Evolutionary conservation across 1,140 invertebrate genomes (phyloP).

Genomic region (Aradophagus sp.): DNA sequence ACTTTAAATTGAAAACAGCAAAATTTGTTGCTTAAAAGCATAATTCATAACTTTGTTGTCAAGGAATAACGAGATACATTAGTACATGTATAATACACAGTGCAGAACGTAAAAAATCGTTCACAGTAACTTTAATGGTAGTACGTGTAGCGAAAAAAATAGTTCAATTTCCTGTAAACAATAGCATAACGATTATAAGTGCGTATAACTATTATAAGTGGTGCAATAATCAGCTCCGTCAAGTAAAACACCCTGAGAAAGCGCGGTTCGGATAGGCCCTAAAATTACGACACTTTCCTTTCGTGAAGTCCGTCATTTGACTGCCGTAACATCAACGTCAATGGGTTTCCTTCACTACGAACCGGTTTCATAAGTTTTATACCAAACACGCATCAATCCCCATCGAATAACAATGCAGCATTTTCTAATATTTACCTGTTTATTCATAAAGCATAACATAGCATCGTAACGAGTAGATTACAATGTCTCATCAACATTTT

Average conservation of each 20-base stretch:
- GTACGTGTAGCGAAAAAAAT: slow-evolving; percentile 49
- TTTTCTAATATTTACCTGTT: slow-evolving; percentile 50
- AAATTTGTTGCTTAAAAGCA: too few species aligned
- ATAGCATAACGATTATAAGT: slow-evolving; percentile 45
- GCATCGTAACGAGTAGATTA: slow-evolving; percentile 38
- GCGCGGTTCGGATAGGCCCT: slow-evolving; percentile 46
- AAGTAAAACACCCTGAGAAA: slow-evolving; percentile 19
- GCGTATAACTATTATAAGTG: slow-evolving; percentile 51
- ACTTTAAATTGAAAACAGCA: slow-evolving; percentile 1
- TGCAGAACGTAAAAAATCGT: slow-evolving; percentile 43
- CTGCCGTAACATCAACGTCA: slow-evolving; percentile 40
- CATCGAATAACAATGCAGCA: slow-evolving; percentile 40
- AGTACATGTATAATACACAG: slow-evolving; percentile 50
- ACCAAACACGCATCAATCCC: slow-evolving; percentile 36
- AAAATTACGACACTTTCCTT: slow-evolving; percentile 26
- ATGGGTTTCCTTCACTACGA: slow-evolving; percentile 33
- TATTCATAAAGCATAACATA: slow-evolving; percentile 49
- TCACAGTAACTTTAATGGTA: slow-evolving; percentile 45
- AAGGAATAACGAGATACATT: slow-evolving; percentile 9
- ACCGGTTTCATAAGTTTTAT: slow-evolving; percentile 56
- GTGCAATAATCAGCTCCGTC: slow-evolving; percentile 53
- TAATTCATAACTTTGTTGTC: too few species aligned
- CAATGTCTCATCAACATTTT: slow-evolving; percentile 50
- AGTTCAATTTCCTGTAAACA: slow-evolving; percentile 51
- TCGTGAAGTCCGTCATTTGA: slow-evolving; percentile 37